Evolutionary conservation across 2,888 invertebrate genomes (phyloP).

Genomic region (Melanotus villosus): DNA sequence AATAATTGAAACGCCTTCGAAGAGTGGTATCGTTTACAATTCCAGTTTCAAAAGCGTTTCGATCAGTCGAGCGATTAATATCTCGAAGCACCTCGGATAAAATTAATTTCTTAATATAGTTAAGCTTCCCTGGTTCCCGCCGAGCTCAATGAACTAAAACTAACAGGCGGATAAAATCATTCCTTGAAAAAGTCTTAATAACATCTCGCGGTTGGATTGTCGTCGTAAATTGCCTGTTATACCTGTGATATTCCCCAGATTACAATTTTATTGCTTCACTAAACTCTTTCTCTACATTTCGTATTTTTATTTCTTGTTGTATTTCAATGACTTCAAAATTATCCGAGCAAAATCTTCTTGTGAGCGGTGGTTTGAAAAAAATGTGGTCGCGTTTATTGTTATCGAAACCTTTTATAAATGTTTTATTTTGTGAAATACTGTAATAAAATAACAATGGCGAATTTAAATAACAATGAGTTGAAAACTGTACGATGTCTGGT

Average conservation of each 20-base stretch:
- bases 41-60: constrained; percentile 22
- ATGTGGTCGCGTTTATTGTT: not conserved
- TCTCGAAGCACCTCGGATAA: constrained; percentile 24
- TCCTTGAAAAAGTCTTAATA: constrained; percentile 62
- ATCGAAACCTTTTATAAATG: constrained; percentile 7
- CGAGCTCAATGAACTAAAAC: constrained; percentile 54
- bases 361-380: constrained; percentile 4
- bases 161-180: constrained; percentile 58
- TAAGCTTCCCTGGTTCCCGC: constrained; percentile 30
- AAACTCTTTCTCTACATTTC: constrained; percentile 37
- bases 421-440: constrained; percentile 24
- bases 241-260: constrained; percentile 53
- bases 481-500: constrained; percentile 31
- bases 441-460: constrained; percentile 24
- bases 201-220: constrained; percentile 63
- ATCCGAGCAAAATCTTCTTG: not conserved
- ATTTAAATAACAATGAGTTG: constrained; percentile 44
- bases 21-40: constrained; percentile 20
- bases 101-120: constrained; percentile 41
- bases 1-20: constrained; percentile 7
- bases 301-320: constrained; percentile 25
- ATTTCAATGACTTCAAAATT: not conserved
- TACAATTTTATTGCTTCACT: constrained; percentile 45
- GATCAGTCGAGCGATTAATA: constrained; percentile 20
- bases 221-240: constrained; percentile 51